phyloP scores from a whole-genome alignment of 2,113 vertebrate genomes.

The Paramisgurnus dabryanus region DNA sequence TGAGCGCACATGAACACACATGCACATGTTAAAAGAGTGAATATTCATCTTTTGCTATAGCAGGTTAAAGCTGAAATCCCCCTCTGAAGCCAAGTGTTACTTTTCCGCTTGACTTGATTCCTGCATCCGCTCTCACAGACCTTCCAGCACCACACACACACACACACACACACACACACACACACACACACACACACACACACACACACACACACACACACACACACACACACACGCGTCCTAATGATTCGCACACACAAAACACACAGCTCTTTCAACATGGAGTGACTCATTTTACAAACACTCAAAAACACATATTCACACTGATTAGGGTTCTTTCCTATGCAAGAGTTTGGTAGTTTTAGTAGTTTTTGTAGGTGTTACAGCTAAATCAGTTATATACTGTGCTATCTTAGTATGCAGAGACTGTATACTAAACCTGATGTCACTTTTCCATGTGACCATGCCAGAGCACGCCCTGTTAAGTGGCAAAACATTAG shows the following conservation, averaged over 20 bases:
- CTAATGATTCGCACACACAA: not conserved
- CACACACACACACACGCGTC: too few relatives aligned
- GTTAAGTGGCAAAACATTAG: too few relatives aligned
- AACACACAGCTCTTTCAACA: slow-evolving; percentile 17
- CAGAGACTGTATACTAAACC: too few relatives aligned
- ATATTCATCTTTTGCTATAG: slow-evolving; percentile 41
- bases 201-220: not conserved
- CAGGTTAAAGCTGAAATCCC: slow-evolving; percentile 35
- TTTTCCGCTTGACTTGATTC: slow-evolving; percentile 50
- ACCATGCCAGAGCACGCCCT: too few relatives aligned
- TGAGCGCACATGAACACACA: slow-evolving; percentile 32
- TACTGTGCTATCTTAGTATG: too few relatives aligned
- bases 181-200: slow-evolving; percentile 35
- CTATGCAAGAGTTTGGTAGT: not conserved
- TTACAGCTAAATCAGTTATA: not conserved
- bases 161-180: slow-evolving; percentile 42
- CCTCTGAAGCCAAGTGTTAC: slow-evolving; percentile 46
- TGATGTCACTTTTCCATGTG: too few relatives aligned
- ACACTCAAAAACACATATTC: slow-evolving; percentile 10
- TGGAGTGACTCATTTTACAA: slow-evolving; percentile 15
- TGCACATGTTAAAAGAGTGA: slow-evolving; percentile 19
- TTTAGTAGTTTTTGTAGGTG: too few relatives aligned
- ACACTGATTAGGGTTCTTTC: slow-evolving; percentile 9
- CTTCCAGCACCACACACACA: slow-evolving; percentile 27
- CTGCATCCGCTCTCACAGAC: slow-evolving; percentile 36